A percentile compares a stretch with the other conserved stretches of the same genome.
Conservation (phyloP, 2,113 vertebrate genomes). For the Pedetes capensis region DNA sequence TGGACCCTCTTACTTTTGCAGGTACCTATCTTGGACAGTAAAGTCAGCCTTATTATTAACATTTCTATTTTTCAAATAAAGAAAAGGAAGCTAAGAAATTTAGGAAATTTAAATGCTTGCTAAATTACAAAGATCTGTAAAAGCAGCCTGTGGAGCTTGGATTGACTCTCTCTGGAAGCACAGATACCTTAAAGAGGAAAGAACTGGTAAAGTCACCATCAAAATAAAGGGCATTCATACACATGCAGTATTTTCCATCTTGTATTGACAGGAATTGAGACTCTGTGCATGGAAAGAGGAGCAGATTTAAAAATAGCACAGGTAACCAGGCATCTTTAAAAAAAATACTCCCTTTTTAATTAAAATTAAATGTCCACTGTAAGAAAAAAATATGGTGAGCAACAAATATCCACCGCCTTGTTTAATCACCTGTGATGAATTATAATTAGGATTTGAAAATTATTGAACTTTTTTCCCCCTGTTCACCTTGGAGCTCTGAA, state of each 20-base stretch:
- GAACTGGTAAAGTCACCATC: not conserved
- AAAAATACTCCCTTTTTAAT: constrained; percentile 64
- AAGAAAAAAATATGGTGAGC: not conserved
- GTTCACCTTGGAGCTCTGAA: constrained; percentile 80
- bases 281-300: constrained; percentile 23
- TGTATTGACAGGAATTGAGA: not conserved
- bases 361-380: constrained; percentile 80
- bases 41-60: not conserved
- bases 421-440: constrained; percentile 81
- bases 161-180: not conserved
- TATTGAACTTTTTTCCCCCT: constrained; percentile 79
- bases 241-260: not conserved
- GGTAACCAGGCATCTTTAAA: constrained; percentile 35
- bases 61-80: constrained; percentile 28
- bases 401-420: constrained; percentile 72
- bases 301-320: constrained; percentile 57
- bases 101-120: not conserved
- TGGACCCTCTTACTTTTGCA: not conserved
- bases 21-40: not conserved
- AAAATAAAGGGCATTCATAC: not conserved
- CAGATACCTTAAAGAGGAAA: not conserved
- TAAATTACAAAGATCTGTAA: not conserved
- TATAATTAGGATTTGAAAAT: constrained; percentile 80
- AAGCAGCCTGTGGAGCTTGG: not conserved
- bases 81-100: not conserved